Evolutionary conservation across 1,140 invertebrate species (phyloP), one percentile per base, ranked within the genome.

Genomic region (Mercenaria mercenaria): DNA sequence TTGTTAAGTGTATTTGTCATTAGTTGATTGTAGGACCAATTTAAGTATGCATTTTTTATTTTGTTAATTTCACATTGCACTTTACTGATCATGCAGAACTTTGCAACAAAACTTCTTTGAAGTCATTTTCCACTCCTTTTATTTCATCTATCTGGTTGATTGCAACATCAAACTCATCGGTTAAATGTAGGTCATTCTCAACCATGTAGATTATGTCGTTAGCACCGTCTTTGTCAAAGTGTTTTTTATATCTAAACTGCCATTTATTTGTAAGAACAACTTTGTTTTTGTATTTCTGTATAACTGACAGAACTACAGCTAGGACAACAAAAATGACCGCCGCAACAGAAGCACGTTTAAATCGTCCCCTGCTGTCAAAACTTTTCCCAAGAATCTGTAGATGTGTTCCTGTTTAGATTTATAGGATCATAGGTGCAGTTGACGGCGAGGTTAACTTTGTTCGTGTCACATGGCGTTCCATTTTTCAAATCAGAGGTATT

Each of bases 221-320:
- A 8, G 8, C 61, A 15, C 26, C 1, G 13, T 11, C 26, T 67
- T 4, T 15, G 52, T 20, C 52, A 2, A 23, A 23, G 20, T 56
- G 52, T 67, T 37, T 67, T 32, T 67, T 67, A n/a, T 67, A 67
- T 32, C 61, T 29, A 67, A 67, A 67, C 34, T 67, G 61, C 61
- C 61, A 67, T 67, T 67, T 67, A 61, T n/a, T 61, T 29, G 6
- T 67, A 11, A n/a, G n/a, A 56, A 20, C 43, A 23, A 8, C 52
- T 20, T 56, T 56, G 20, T 56, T 23, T 56, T 56, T 23, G 52
- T 56, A 56, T 56, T 56, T 56, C 52, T 20, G 15, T 23, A 67
- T 4, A 8, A 67, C 34, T 10, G 61, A 29, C 26, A 67, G 8
- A n/a, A 67, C 8, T 34, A 1, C 34, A 3, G 6, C 18, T 3